Evolutionary conservation across 2,888 invertebrate genomes (phyloP).

Genomic region (Leptopilina syphax): DNA sequence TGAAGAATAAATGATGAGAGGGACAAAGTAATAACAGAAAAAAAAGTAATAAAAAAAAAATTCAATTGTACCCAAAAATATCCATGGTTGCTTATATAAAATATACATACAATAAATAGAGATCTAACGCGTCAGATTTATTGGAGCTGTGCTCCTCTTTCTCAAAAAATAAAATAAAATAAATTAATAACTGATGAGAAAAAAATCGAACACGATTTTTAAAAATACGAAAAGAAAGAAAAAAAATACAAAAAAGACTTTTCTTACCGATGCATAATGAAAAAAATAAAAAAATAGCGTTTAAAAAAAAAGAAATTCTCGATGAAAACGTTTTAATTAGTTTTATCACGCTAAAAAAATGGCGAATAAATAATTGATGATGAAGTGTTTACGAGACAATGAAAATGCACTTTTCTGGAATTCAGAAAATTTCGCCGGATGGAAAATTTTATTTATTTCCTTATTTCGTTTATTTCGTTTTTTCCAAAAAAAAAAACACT

Average conservation of each 20-base stretch:
- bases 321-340: conserved; percentile 58
- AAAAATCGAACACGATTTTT: conserved; percentile 65
- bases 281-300: conserved; percentile 47
- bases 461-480: no score
- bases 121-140: conserved; percentile 75
- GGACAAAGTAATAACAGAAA: conserved; percentile 47
- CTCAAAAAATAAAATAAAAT: conserved; percentile 36
- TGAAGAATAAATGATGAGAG: conserved; percentile 43
- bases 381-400: no score
- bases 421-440: no score
- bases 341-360: neutral
- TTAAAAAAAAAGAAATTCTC: conserved; percentile 61
- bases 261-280: conserved; percentile 76
- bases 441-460: no score
- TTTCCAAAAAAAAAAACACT: no score
- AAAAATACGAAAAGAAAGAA: no score
- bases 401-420: no score
- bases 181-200: conserved; percentile 64
- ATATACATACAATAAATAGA: conserved; percentile 74
- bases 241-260: conserved; percentile 60
- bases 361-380: neutral
- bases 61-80: conserved; percentile 76
- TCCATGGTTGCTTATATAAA: conserved; percentile 73
- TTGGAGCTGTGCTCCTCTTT: conserved; percentile 76
- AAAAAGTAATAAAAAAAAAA: conserved; percentile 60